Base-by-base conservation (phyloP, 2,888 invertebrate genomes). In the Chironomus riparius region DNA sequence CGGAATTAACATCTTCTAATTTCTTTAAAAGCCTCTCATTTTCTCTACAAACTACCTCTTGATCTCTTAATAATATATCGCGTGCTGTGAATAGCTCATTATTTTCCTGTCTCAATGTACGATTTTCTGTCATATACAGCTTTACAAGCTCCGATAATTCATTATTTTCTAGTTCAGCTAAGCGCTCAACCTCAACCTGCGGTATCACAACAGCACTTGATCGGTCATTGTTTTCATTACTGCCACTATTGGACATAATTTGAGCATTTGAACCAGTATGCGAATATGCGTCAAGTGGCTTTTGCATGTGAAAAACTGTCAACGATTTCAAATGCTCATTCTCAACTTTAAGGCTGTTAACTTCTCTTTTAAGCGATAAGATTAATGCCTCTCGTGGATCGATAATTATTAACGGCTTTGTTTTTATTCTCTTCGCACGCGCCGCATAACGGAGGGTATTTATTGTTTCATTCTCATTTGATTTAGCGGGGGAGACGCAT, bases 391-490 rank as follows among this genome's bases (percentile, higher is more conserved):
- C 97, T 78, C 96, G 86, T 0, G 97, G 95, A 82, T 97, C 97
- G 95, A 97, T 96, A 83, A 95, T 92, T 28, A 97, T 91, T 18
- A 96, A 90, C 0, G 97, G 97, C 81, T 95, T 96, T 0, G 95
- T 94, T 80, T 92, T 91, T 78, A 97, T 97, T 82, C 92, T 92
- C 85, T 96, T 97, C 0, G 97, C 95, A 79, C 97, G 86, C 0
- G 95, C 91, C 0, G 97, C 97, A 85, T 97, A 97, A 21, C 97
- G 87, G 18, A 97, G 86, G 0, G 97, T 97, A 83, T 95, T 97
- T 77, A 96, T 83, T 0, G 95, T 95, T 84, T 97, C 97, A 48
- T 89, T 90, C 70, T 91, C 86, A 82, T 96, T 97, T 0, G 92
- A 92, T 79, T 89, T 90, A 0, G 94, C 93, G 0, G 97, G 96